A percentile compares a stretch with the other conserved stretches of the same genome.
phyloP scores from a whole-genome alignment of 2,113 vertebrate species.

The Ramphastos sulfuratus region DNA sequence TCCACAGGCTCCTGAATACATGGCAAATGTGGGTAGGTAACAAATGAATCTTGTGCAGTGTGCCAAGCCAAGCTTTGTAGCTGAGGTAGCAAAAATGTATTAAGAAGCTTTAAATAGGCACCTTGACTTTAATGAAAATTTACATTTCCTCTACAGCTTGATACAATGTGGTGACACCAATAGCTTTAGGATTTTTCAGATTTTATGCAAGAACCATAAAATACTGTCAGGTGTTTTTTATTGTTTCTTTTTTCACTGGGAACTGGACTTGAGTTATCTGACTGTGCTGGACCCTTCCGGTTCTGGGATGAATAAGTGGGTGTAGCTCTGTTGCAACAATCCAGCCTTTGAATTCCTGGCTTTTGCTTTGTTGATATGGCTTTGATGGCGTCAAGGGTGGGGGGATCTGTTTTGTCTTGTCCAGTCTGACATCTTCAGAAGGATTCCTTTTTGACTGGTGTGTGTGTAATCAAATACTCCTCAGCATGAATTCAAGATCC shows the following conservation, averaged over 20 bases:
- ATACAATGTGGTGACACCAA: too few species aligned
- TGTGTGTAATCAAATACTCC: neutral
- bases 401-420: constrained; percentile 24
- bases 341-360: neutral
- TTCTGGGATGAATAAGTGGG: neutral
- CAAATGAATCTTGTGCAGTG: neutral
- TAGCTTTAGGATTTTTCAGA: neutral
- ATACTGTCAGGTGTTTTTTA: neutral
- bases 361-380: neutral
- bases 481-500: neutral
- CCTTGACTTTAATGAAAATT: neutral
- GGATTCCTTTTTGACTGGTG: neutral
- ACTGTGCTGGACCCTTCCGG: neutral
- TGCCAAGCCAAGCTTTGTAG: rapidly evolving
- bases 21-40: constrained; percentile 82
- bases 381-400: neutral
- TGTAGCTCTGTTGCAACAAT: neutral
- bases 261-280: neutral
- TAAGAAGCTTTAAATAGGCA: neutral
- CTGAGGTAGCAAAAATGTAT: neutral
- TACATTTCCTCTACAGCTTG: neutral
- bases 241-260: neutral
- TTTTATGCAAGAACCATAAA: neutral
- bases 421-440: neutral
- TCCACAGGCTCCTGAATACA: constrained; percentile 82